Conservation (phyloP, 2,888 invertebrate genomes). For the Drosophila mercatorum region DNA sequence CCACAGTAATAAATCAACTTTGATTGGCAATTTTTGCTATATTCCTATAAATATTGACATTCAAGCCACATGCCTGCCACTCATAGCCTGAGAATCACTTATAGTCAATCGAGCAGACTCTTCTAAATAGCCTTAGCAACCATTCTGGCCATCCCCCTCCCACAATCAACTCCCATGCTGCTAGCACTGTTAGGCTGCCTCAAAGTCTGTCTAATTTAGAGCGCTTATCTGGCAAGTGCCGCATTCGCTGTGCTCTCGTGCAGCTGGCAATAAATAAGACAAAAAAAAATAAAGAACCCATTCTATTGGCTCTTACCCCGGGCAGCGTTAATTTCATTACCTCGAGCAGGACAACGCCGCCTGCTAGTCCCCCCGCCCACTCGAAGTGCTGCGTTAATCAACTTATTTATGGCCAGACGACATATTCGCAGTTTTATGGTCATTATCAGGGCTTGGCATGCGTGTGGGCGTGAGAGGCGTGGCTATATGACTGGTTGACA, state of each 20-base stretch:
- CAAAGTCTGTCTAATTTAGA: slow-evolving; percentile 6
- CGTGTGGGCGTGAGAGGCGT: slow-evolving; percentile 6
- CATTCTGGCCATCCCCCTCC: not conserved
- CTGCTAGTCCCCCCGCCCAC: not conserved
- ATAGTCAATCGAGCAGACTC: not conserved
- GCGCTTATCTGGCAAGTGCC: not conserved
- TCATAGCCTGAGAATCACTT: not conserved
- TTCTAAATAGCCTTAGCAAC: not conserved
- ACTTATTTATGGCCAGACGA: slow-evolving; percentile 58
- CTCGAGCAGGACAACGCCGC: not conserved
- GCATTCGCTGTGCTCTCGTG: not conserved
- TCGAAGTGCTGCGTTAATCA: slow-evolving; percentile 49
- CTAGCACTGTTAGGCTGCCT: not conserved
- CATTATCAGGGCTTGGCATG: slow-evolving; percentile 50
- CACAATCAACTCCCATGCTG: not conserved
- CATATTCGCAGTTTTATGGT: slow-evolving; percentile 50
- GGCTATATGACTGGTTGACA: not conserved
- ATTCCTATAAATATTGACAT: not conserved
- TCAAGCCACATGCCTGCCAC: not conserved
- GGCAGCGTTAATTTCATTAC: slow-evolving; percentile 21
- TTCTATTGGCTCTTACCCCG: not conserved
- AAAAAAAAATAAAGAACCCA: not conserved
- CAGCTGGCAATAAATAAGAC: not conserved
- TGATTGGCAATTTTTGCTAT: not conserved
- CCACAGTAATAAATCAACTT: no score